A percentile compares a stretch with the other conserved stretches of the same genome.
These are phyloP conservation scores for Parambassis ranga DNA, from an alignment of 2,797 vertebrate genomes.

Conservation along the genomic window DNA sequence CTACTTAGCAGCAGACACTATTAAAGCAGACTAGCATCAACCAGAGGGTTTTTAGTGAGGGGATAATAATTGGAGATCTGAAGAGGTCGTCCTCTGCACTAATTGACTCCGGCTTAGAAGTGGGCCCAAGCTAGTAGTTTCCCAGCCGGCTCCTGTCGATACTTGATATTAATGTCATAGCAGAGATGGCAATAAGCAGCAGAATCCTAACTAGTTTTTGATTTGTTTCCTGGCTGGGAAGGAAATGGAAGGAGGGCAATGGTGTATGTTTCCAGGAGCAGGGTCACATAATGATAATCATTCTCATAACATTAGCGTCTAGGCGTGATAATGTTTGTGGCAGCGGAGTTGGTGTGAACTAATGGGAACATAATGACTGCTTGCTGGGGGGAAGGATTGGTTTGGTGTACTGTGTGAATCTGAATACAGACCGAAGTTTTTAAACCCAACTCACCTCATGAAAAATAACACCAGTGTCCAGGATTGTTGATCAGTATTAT, in stretches of 20 bases:
- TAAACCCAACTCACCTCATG: not conserved
- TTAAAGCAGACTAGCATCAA: conserved; percentile 40
- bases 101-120: conserved; percentile 60
- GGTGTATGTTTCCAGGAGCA: conserved; percentile 33
- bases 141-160: conserved; percentile 26
- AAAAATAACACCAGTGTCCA: not conserved
- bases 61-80: conserved; percentile 50
- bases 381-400: conserved; percentile 28
- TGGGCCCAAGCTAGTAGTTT: conserved; percentile 33
- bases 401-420: not conserved
- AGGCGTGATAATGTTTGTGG: conserved; percentile 56
- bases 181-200: conserved; percentile 28
- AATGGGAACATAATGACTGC: conserved; percentile 65
- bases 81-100: conserved; percentile 51
- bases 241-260: conserved; percentile 43
- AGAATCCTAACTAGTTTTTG: conserved; percentile 66
- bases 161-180: conserved; percentile 43
- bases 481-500: too few species aligned
- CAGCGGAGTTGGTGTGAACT: conserved; percentile 42
- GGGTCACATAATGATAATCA: conserved; percentile 53
- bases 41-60: conserved; percentile 45
- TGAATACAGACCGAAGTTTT: not conserved
- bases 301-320: conserved; percentile 59
- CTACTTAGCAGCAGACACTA: conserved; percentile 18
- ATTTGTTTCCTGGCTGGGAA: conserved; percentile 70